Evolutionary conservation across 2,888 invertebrate species (phyloP), one percentile per base, ranked within the genome.

Genomic region (Hemistola chrysoprasaria): DNA sequence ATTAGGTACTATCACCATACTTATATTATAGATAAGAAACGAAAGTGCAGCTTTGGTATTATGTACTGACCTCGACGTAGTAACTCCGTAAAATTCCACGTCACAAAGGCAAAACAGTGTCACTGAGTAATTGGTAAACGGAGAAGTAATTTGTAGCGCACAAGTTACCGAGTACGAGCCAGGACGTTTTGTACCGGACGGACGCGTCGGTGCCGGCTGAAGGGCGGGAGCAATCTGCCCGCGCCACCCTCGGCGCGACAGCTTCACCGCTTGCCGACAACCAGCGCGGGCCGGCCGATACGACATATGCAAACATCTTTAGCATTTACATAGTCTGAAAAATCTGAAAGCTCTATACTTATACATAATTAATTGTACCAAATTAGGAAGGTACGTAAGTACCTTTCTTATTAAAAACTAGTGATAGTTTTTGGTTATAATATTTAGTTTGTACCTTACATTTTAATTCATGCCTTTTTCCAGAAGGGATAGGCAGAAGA

Each of bases 181-280:
- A 52, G 53, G 47, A 29, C 28, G 0, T 16, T 48, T 56, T n/a
- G 37, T 8, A 46, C 42, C 53, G 46, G 56, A 54, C 57, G 53
- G 56, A 55, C 71, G 65, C 76, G 76, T 54, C 71, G 46, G 34
- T 53, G 51, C 58, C 62, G 59, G 50, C 39, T 53, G 62, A 56
- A 60, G 68, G 71, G 69, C 71, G 71, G 62, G 55, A 65, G 57
- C 58, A 59, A 63, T 77, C 71, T 76, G 69, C 47, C 62, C 36
- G 40, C 27, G 33, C 24, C 4, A 16, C 16, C 16, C 27, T 29
- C 24, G 26, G 10, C 21, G 9, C 29, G 34, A n/a, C 20, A 16
- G 11, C 5, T 40, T 29, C 6, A 6, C 7, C 22, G 37, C 11
- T 33, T 33, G 32, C 16, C 16, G 4, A 16, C 16, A 16, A n/a